Evolutionary conservation across 2,888 invertebrate genomes (phyloP).

Genomic region (Lasioglossum vierecki): DNA sequence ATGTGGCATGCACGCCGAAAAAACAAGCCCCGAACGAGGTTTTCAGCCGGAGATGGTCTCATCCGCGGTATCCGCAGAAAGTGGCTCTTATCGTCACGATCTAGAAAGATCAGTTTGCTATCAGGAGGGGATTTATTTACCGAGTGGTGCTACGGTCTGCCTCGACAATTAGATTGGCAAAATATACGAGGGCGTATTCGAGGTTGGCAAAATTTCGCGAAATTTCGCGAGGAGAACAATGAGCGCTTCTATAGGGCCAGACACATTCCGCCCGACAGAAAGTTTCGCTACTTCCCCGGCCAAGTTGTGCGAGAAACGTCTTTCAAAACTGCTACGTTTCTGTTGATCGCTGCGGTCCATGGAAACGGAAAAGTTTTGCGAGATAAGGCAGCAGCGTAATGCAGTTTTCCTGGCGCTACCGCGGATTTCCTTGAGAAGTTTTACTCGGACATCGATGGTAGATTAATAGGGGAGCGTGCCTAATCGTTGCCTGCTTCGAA

Average conservation of each 20-base stretch:
- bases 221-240: neutral
- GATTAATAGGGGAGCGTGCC: neutral
- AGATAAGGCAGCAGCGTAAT: conserved; percentile 1
- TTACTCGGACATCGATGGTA: neutral
- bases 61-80: neutral
- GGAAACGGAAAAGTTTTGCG: neutral
- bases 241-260: neutral
- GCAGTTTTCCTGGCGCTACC: neutral
- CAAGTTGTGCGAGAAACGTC: neutral
- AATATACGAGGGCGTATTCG: conserved; percentile 3
- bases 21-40: conserved; percentile 17
- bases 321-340: conserved; percentile 28
- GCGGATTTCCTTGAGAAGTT: conserved; percentile 5
- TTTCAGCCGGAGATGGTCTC: neutral
- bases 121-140: conserved; percentile 17
- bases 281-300: conserved; percentile 7
- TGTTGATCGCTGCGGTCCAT: neutral
- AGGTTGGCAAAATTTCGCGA: neutral
- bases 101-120: conserved; percentile 1
- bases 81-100: neutral
- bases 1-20: neutral
- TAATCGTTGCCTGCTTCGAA: neutral
- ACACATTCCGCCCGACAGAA: neutral
- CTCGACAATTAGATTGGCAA: conserved; percentile 21
- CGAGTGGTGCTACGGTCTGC: neutral